Evolutionary conservation across 2,797 vertebrate species (phyloP).

Genomic region (Fringilla coelebs): DNA sequence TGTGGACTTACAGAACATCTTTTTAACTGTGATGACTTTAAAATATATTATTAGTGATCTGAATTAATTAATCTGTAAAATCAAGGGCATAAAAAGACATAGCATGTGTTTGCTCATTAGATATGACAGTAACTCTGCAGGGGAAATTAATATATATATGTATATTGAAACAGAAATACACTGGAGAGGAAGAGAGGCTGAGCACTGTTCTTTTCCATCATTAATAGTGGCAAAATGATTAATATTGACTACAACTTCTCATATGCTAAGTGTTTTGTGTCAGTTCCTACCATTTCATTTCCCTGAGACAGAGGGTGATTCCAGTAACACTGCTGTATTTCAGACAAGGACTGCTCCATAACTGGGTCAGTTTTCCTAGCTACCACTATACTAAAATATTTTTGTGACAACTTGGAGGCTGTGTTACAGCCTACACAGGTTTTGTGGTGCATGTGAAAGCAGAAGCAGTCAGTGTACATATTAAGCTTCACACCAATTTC

Average conservation of each 20-base stretch:
- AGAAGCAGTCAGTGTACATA: not conserved
- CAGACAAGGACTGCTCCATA: not conserved
- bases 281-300: not conserved
- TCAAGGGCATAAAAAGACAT: slow-evolving; percentile 18
- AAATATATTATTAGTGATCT: slow-evolving; percentile 16
- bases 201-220: not conserved
- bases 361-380: not conserved
- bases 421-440: not conserved
- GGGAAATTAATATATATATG: slow-evolving; percentile 48
- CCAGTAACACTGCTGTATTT: not conserved
- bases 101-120: slow-evolving; percentile 24
- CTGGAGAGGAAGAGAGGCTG: not conserved
- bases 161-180: slow-evolving; percentile 22
- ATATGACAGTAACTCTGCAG: slow-evolving; percentile 5
- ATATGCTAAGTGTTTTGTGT: not conserved
- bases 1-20: not conserved
- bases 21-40: not conserved
- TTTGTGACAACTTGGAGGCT: not conserved
- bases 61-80: slow-evolving; percentile 33
- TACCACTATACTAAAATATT: not conserved
- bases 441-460: not conserved
- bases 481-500: not conserved
- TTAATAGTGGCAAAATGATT: not conserved
- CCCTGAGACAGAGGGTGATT: not conserved
- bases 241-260: not conserved